Evolutionary conservation across 1,140 invertebrate species (phyloP).

Genomic region (Latrodectus geometricus): DNA sequence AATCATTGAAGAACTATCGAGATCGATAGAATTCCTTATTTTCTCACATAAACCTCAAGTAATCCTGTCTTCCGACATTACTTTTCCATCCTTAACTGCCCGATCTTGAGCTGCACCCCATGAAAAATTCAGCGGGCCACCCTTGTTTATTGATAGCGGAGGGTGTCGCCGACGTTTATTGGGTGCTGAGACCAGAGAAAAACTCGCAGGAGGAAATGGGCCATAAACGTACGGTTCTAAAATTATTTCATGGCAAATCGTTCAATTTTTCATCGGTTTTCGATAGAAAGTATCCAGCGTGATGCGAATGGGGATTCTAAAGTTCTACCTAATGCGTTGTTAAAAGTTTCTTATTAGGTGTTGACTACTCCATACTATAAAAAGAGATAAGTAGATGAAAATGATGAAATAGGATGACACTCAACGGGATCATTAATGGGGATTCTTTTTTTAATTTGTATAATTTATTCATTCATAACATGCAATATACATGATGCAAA

Average conservation of each 20-base stretch:
- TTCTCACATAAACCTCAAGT: constrained; percentile 37
- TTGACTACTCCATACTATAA: no score
- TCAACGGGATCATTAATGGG: no score
- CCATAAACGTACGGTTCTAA: constrained; percentile 44
- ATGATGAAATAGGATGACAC: no score
- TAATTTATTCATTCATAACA: no score
- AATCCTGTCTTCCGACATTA: constrained; percentile 28
- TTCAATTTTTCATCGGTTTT: constrained; percentile 50
- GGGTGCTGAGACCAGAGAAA: constrained; percentile 41
- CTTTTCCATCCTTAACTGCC: constrained; percentile 22
- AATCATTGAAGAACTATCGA: constrained; percentile 15
- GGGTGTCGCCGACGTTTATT: constrained; percentile 45
- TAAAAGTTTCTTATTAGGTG: constrained; percentile 14
- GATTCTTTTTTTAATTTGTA: no score
- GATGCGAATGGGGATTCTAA: not conserved
- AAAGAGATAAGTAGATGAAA: no score
- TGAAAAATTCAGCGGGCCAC: constrained; percentile 44
- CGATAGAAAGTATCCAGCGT: constrained; percentile 13
- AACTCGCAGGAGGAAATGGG: constrained; percentile 9
- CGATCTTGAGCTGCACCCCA: not conserved
- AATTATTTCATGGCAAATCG: constrained; percentile 55
- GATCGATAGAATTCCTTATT: constrained; percentile 36
- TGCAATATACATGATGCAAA: no score
- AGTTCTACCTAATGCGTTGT: constrained; percentile 9
- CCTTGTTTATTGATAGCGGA: constrained; percentile 47